Percentiles rank a stretch among this genome's conserved stretches.
Evolutionary conservation across 2,113 vertebrate species (phyloP).

Genomic region (Glareola pratincola): DNA sequence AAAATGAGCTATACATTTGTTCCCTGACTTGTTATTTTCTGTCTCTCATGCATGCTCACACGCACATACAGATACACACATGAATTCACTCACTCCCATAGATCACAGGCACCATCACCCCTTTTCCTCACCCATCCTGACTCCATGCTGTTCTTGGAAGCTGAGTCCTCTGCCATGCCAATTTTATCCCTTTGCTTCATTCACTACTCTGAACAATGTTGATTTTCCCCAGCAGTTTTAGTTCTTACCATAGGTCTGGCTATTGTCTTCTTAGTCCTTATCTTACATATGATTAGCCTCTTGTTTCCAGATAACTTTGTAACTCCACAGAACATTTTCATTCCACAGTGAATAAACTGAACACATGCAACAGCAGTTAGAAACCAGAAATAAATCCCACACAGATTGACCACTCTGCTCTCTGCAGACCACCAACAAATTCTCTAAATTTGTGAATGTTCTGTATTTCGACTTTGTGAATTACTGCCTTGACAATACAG

Average conservation of each 20-base stretch:
- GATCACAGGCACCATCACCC: neutral
- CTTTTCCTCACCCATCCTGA: neutral
- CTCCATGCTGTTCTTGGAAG: neutral
- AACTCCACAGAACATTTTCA: neutral
- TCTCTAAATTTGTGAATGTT: neutral
- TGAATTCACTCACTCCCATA: neutral
- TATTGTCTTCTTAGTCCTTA: neutral
- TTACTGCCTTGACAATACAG: neutral
- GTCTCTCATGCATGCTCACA: rapidly evolving
- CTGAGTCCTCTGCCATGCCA: neutral
- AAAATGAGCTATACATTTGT: neutral
- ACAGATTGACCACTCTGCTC: neutral
- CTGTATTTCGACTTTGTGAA: neutral
- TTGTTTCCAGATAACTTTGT: neutral
- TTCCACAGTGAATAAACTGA: neutral
- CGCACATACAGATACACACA: neutral
- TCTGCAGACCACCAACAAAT: neutral
- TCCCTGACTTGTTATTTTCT: neutral
- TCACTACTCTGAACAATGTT: neutral
- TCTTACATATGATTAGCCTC: neutral
- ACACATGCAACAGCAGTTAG: neutral
- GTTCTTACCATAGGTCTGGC: neutral
- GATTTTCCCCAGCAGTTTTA: neutral
- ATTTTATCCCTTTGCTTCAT: neutral
- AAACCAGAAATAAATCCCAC: slow-evolving; percentile 1